These are phyloP conservation scores for Bombus superbus DNA, from an alignment of 1,140 invertebrate species.

Conservation along the genomic window DNA sequence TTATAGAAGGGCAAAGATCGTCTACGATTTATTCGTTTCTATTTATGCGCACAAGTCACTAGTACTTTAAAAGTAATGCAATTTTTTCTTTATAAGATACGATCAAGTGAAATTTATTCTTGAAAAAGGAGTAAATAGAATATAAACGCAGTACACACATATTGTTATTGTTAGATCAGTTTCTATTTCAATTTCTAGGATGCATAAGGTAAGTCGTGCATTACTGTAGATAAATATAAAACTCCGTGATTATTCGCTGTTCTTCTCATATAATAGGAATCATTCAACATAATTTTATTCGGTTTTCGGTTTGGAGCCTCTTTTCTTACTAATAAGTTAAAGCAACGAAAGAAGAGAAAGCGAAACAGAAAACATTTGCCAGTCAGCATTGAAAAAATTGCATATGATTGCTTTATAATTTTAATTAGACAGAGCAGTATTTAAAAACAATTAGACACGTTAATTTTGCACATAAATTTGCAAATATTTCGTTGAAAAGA, in stretches of 20 bases:
- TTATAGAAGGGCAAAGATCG: not conserved
- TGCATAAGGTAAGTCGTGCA: conserved; percentile 40
- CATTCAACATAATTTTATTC: not conserved
- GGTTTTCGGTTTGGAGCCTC: no score
- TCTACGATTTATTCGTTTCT: not conserved
- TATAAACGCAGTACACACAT: not conserved
- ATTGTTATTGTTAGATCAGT: not conserved
- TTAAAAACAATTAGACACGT: not conserved
- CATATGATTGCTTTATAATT: not conserved
- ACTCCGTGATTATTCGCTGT: not conserved
- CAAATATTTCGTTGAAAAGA: not conserved
- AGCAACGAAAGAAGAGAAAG: no score
- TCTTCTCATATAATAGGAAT: not conserved
- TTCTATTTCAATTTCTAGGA: conserved; percentile 22
- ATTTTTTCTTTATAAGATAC: not conserved
- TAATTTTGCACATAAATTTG: not conserved
- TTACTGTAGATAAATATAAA: conserved; percentile 6
- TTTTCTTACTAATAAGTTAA: no score
- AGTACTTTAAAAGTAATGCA: not conserved
- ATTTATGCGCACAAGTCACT: not conserved
- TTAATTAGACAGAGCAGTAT: not conserved
- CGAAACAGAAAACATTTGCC: no score
- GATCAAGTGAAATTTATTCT: not conserved
- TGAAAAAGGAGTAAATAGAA: no score
- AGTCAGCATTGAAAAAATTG: not conserved